Evolutionary conservation across 2,113 vertebrate genomes (phyloP), one percentile per base, ranked within the genome.

Genomic region (Psephotus haematonotus): DNA sequence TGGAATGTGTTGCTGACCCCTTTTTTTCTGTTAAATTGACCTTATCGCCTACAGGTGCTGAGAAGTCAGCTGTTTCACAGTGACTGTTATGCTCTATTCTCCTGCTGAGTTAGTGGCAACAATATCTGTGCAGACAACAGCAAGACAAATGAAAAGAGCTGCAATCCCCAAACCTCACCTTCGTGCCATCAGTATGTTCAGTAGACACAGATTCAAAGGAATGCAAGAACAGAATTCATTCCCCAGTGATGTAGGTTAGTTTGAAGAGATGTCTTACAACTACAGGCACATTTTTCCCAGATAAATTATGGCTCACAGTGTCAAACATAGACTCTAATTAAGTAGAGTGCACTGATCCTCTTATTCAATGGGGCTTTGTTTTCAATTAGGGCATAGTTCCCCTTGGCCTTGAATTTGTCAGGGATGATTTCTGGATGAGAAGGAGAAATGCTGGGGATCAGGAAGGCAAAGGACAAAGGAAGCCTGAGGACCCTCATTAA

Each of bases 341-440:
- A 82, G 86, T n/a, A 64, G 90, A 95, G 93, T 41, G 33, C 10
- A 64, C 82, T 47, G 83, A 95, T 89, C 77, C 35, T 86, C 76
- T 92, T 47, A 24, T 41, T 93, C 92, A 86, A n/a, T 23, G 5
- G 19, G 68, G 50, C 68, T 96, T 95, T 96, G 92, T 90, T 95
- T 94, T 83, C 92, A 69, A 80, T 71, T 86, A 93, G 49, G 33
- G n/a, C 71, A 74, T 0, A 2, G 53, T 12, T 92, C 16, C 76
- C 72, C 46, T 90, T 55, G 67, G 64, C 79, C 79, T 92, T 91
- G 87, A 62, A 39, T 89, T 96, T 93, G 85, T 82, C 63, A 94
- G 71, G 59, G 52, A 31, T 85, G 65, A 60, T 76, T 92, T 94
- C 88, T 0, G 0, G 63, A 86, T 60, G 31, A 84, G 75, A 76